Conservation (phyloP, 2,888 invertebrate species). For the Amphimallon solstitiale region DNA sequence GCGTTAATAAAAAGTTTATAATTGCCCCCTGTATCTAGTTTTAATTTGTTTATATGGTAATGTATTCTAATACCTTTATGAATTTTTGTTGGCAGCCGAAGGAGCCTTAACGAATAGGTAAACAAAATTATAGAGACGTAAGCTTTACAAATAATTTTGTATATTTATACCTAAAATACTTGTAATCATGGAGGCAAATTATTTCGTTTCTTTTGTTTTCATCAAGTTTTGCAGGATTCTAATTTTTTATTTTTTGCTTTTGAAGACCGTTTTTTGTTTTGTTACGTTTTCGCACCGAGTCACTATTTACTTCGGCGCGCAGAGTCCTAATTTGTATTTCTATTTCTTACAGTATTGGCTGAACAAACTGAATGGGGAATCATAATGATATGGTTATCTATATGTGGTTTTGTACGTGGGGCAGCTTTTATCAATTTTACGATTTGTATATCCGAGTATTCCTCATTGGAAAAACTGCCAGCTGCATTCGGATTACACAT, state of each 20-base stretch:
- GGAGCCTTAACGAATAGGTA: slow-evolving; percentile 61
- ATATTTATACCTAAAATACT: slow-evolving; percentile 29
- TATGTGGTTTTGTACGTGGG: slow-evolving; percentile 83
- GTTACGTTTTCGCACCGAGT: slow-evolving; percentile 46
- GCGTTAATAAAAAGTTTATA: neutral
- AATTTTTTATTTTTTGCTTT: slow-evolving; percentile 44
- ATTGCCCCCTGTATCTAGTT: slow-evolving; percentile 24
- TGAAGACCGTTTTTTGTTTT: slow-evolving; percentile 43
- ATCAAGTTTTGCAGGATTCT: slow-evolving; percentile 44
- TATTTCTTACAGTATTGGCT: slow-evolving; percentile 72
- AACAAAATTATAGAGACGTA: slow-evolving; percentile 60
- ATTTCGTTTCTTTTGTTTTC: slow-evolving; percentile 43
- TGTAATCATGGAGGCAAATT: slow-evolving; percentile 23
- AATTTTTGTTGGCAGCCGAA: slow-evolving; percentile 64
- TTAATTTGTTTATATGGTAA: slow-evolving; percentile 47
- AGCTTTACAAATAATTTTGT: slow-evolving; percentile 53
- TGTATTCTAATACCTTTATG: slow-evolving; percentile 60
- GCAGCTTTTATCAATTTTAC: slow-evolving; percentile 82
- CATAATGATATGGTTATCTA: slow-evolving; percentile 76
- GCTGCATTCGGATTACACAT: slow-evolving; percentile 82
- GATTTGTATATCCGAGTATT: slow-evolving; percentile 81
- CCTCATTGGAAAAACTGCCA: slow-evolving; percentile 75
- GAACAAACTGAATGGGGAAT: slow-evolving; percentile 77
- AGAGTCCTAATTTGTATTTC: slow-evolving; percentile 45
- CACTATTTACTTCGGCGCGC: slow-evolving; percentile 43